Percentiles rank a stretch among this genome's conserved stretches.
Conservation (phyloP, 2,888 invertebrate species). For the Strigamia crassipes region DNA sequence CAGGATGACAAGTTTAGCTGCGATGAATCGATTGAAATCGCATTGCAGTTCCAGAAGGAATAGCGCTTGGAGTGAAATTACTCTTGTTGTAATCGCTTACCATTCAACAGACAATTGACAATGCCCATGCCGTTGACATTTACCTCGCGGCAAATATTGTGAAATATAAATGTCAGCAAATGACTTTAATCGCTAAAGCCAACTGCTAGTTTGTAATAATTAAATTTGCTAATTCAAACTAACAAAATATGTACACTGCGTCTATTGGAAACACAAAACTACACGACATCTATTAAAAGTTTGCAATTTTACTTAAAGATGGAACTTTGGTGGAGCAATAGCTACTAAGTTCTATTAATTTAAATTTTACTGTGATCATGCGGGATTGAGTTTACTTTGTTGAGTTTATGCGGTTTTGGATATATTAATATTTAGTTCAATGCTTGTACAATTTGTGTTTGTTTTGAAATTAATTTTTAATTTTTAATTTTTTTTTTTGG, state of each 20-base stretch:
- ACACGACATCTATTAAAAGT: background rate
- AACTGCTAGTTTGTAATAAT: background rate
- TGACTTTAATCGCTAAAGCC: background rate
- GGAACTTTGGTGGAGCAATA: no score
- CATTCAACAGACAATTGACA: background rate
- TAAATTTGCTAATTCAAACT: background rate
- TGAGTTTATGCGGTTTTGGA: no score
- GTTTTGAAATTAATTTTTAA: no score
- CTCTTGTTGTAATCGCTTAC: background rate
- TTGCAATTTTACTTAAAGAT: no score
- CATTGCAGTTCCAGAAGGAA: background rate
- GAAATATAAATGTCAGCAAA: background rate
- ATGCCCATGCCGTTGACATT: background rate
- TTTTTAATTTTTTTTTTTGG: no score
- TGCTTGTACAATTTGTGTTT: no score
- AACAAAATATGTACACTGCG: background rate
- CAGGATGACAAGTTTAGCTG: background rate
- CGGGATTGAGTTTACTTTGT: no score
- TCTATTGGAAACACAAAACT: background rate
- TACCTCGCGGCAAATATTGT: background rate
- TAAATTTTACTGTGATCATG: no score
- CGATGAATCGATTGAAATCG: background rate
- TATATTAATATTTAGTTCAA: no score
- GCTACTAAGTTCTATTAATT: no score
- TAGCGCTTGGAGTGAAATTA: background rate